These are phyloP conservation scores for Macrobrachium rosenbergii DNA, from an alignment of 1,140 invertebrate species.

Conservation along the genomic window DNA sequence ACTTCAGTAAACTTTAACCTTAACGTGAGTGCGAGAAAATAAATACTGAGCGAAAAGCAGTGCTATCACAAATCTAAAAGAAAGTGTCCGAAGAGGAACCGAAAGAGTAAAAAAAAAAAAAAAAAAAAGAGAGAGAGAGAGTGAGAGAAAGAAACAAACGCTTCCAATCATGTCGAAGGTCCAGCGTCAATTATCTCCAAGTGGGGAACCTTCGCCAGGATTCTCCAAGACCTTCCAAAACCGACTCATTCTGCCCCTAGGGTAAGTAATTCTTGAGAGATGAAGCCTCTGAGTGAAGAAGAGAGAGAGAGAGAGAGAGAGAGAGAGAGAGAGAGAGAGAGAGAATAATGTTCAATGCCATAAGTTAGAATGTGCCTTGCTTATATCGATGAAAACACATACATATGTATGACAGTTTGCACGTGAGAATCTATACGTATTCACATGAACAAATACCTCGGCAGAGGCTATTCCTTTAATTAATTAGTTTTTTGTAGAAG, in stretches of 20 bases:
- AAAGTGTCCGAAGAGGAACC: neutral
- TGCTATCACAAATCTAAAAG: neutral
- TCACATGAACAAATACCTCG: too few relatives aligned
- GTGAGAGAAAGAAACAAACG: neutral
- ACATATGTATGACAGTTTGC: too few relatives aligned
- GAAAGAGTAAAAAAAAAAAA: neutral
- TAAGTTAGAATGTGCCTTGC: too few relatives aligned
- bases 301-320: neutral
- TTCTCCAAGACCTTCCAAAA: conserved; percentile 57
- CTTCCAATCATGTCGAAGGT: conserved; percentile 46
- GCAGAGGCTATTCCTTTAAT: too few relatives aligned
- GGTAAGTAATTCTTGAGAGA: conserved; percentile 26
- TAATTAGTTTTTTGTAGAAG: too few relatives aligned
- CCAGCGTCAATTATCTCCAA: conserved; percentile 49
- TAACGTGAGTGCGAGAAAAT: too few relatives aligned
- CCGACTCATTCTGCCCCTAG: conserved; percentile 50
- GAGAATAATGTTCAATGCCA: too few relatives aligned
- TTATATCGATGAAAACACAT: too few relatives aligned
- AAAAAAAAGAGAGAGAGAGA: neutral
- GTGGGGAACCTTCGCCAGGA: conserved; percentile 34
- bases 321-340: neutral
- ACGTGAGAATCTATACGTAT: too few relatives aligned
- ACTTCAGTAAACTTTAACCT: too few relatives aligned
- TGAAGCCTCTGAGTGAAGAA: neutral
- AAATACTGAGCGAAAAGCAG: too few relatives aligned